phyloP scores from a whole-genome alignment of 1,140 invertebrate species.

The Listronotus bonariensis region DNA sequence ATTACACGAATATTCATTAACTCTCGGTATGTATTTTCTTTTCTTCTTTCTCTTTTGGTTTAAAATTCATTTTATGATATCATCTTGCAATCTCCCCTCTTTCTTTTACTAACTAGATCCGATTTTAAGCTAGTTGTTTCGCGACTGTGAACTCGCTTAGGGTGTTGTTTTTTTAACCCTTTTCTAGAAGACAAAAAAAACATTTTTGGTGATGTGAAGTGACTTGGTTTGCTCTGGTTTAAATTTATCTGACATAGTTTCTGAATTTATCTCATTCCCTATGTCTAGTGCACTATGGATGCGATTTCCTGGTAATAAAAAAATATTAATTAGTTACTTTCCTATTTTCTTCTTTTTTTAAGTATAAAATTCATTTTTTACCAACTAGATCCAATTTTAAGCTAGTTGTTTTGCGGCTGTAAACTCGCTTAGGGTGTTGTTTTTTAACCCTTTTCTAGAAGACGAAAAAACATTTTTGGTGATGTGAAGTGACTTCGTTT shows the following conservation, averaged over 20 bases:
- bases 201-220: neutral
- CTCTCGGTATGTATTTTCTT: constrained; percentile 9
- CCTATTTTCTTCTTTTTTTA: too few species aligned
- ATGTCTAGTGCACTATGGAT: constrained; percentile 18
- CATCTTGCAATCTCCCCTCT: constrained; percentile 17
- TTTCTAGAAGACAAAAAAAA: neutral
- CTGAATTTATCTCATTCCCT: neutral
- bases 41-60: constrained; percentile 20
- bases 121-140: constrained; percentile 12
- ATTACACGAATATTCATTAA: constrained; percentile 27
- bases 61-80: constrained; percentile 4
- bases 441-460: too few species aligned
- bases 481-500: too few species aligned
- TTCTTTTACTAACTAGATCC: constrained; percentile 5
- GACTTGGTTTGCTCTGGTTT: neutral
- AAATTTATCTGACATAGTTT: neutral
- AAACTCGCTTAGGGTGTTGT: too few species aligned
- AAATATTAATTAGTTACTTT: too few species aligned
- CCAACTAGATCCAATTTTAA: too few species aligned
- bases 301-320: constrained; percentile 13
- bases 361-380: too few species aligned
- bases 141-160: constrained; percentile 3
- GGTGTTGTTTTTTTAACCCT: neutral
- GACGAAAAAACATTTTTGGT: too few species aligned
- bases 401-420: too few species aligned